These are phyloP conservation scores for Heptranchias perlo DNA, from an alignment of 2,113 vertebrate genomes.

Conservation along the genomic window DNA sequence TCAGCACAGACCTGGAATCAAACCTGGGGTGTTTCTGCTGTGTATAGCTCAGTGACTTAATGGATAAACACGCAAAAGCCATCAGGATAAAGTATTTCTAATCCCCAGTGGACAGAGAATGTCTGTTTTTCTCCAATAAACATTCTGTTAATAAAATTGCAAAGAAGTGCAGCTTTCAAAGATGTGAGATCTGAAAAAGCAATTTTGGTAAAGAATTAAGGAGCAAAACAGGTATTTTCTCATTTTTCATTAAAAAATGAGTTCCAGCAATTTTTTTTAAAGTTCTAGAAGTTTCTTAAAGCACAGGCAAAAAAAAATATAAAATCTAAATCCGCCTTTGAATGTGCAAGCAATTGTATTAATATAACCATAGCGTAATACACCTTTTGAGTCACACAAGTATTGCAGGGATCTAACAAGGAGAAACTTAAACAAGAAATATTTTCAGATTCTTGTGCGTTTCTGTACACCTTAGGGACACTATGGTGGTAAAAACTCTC, in stretches of 20 bases:
- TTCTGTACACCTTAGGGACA: constrained; percentile 51
- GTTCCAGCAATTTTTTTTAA: too few relatives aligned
- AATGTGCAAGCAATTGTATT: too few relatives aligned
- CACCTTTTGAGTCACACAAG: background rate
- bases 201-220: background rate
- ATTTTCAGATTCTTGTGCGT: background rate
- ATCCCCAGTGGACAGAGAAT: background rate
- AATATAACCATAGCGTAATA: background rate
- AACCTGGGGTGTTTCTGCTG: background rate
- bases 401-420: background rate
- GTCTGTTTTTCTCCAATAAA: background rate
- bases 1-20: background rate
- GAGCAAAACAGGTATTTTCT: background rate
- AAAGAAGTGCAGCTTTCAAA: background rate
- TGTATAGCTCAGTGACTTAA: background rate
- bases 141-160: background rate
- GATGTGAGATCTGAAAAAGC: background rate
- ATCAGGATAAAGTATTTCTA: background rate
- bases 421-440: background rate
- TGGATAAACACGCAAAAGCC: background rate
- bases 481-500: constrained; percentile 59
- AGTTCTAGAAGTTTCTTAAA: too few relatives aligned
- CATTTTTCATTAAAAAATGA: background rate
- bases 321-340: too few relatives aligned
- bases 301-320: too few relatives aligned